phyloP scores from a whole-genome alignment of 2,888 invertebrate species.

The Drosophila kuntzei region DNA sequence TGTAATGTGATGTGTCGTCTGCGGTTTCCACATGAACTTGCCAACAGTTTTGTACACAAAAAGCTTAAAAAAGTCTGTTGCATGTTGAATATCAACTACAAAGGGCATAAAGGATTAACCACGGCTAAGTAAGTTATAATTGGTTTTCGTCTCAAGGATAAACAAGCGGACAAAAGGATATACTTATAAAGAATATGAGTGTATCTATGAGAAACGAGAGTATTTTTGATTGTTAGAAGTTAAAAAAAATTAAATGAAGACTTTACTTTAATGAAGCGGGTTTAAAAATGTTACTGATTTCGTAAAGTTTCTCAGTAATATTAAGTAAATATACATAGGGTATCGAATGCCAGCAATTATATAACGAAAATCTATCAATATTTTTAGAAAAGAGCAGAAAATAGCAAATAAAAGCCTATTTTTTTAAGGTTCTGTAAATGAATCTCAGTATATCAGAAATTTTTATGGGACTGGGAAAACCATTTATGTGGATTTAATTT shows the following conservation, averaged over 20 bases:
- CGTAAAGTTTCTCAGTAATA: background rate
- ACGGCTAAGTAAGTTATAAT: constrained; percentile 11
- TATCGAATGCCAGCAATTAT: background rate
- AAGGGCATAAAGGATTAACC: constrained; percentile 13
- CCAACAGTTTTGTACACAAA: constrained; percentile 8
- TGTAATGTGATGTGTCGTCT: constrained; percentile 1
- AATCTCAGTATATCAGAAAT: no score
- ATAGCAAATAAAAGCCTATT: no score
- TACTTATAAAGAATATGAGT: background rate
- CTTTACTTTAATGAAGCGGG: no score
- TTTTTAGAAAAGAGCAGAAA: no score
- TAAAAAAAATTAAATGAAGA: background rate
- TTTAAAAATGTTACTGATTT: background rate
- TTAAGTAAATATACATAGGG: background rate
- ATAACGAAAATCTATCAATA: background rate
- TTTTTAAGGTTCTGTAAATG: no score
- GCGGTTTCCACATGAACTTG: background rate
- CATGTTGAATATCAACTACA: constrained; percentile 5
- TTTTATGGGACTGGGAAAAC: no score
- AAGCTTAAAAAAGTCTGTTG: constrained; percentile 2
- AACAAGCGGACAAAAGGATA: background rate
- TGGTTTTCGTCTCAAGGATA: constrained; percentile 5
- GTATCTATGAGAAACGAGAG: background rate
- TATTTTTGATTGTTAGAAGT: no score
- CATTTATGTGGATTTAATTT: no score